Evolutionary conservation across 2,888 invertebrate genomes (phyloP).

Genomic region (Cryptocephalus moraei): DNA sequence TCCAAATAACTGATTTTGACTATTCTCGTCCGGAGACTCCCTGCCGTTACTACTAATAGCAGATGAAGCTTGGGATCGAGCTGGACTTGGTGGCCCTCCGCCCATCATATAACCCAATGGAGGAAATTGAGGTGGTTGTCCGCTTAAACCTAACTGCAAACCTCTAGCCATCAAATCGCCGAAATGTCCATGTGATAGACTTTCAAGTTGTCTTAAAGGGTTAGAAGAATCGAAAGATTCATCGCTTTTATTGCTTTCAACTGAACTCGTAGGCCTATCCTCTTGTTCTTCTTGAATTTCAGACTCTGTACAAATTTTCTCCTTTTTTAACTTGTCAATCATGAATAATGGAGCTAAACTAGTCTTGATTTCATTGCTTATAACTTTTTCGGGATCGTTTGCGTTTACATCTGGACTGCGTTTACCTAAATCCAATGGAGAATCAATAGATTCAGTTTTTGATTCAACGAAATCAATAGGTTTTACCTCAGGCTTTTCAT

Average conservation of each 20-base stretch:
- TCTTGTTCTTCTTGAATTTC: conserved; percentile 34
- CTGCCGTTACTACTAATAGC: conserved; percentile 47
- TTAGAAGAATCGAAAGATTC: conserved; percentile 55
- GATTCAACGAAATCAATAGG: conserved; percentile 16
- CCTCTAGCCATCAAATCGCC: conserved; percentile 43
- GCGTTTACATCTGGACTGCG: conserved; percentile 38
- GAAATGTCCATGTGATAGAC: conserved; percentile 68
- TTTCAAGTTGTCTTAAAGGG: conserved; percentile 67
- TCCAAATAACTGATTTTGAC: conserved; percentile 55
- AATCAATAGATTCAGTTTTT: conserved; percentile 20
- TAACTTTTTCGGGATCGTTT: conserved; percentile 33
- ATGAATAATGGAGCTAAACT: conserved; percentile 36
- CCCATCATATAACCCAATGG: conserved; percentile 41
- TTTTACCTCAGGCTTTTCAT: conserved; percentile 15
- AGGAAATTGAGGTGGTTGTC: conserved; percentile 35
- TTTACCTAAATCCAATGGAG: conserved; percentile 39
- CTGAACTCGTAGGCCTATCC: conserved; percentile 42
- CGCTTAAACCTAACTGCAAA: conserved; percentile 33
- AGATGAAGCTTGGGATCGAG: conserved; percentile 51
- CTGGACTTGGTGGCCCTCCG: conserved; percentile 49
- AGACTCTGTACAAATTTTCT: conserved; percentile 28
- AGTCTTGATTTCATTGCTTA: conserved; percentile 33
- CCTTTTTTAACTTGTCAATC: conserved; percentile 36
- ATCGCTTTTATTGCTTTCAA: conserved; percentile 47
- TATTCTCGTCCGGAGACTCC: conserved; percentile 47